Conservation (phyloP, 2,797 vertebrate genomes). For the Ambastaia sidthimunki region DNA sequence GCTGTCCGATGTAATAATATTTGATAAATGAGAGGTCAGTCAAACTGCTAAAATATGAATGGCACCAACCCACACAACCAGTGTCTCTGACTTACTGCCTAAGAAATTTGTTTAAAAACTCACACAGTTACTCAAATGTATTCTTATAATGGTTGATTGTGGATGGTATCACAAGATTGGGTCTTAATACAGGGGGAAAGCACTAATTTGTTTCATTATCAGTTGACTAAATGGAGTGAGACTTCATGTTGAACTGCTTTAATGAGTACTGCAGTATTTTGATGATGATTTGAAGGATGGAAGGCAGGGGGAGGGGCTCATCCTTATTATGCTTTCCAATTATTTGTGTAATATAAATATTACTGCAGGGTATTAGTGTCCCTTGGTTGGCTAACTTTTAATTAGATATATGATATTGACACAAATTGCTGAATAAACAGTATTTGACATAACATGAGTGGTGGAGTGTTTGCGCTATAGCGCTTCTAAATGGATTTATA, state of each 20-base stretch:
- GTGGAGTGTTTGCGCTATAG: slow-evolving; percentile 4
- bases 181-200: slow-evolving; percentile 55
- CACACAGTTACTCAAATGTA: background rate
- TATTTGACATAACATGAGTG: slow-evolving; percentile 38
- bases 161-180: background rate
- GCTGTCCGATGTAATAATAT: slow-evolving; percentile 58
- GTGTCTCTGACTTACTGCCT: background rate
- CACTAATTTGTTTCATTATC: slow-evolving; percentile 74
- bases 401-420: slow-evolving; percentile 51
- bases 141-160: background rate
- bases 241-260: slow-evolving; percentile 50
- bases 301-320: slow-evolving; percentile 22
- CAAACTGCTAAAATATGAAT: slow-evolving; percentile 36
- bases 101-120: background rate
- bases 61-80: background rate
- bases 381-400: slow-evolving; percentile 53
- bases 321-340: slow-evolving; percentile 50
- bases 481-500: slow-evolving; percentile 34
- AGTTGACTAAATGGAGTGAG: slow-evolving; percentile 61
- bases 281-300: slow-evolving; percentile 27
- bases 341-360: slow-evolving; percentile 45
- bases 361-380: slow-evolving; percentile 36
- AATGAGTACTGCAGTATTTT: slow-evolving; percentile 46
- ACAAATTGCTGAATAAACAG: slow-evolving; percentile 42
- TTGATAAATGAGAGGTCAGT: slow-evolving; percentile 49